Conservation (phyloP, 53 echinoderm and acorn worm species). For the Temnopleurus reevesii region DNA sequence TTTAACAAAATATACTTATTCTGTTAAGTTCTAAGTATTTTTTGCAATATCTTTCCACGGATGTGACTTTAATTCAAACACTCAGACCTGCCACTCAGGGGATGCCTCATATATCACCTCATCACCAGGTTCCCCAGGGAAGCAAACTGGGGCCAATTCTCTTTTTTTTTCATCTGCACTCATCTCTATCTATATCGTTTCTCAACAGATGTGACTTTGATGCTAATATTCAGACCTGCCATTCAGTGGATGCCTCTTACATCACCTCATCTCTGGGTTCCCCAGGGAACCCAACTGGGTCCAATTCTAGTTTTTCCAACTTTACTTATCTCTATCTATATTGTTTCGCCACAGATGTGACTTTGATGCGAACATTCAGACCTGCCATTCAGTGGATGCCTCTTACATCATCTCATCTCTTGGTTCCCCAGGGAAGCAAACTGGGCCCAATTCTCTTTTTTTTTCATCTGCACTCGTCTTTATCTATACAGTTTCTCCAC, state of each 20-base stretch:
- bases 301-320: constrained; percentile 68
- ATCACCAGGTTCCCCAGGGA: constrained; percentile 25
- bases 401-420: constrained; percentile 47
- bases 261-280: constrained; percentile 24
- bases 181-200: no score
- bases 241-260: constrained; percentile 65
- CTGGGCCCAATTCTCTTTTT: constrained; percentile 42
- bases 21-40: no score
- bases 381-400: constrained; percentile 75
- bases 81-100: constrained; percentile 71
- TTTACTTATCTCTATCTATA: constrained; percentile 66
- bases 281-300: constrained; percentile 35
- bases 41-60: no score
- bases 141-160: constrained; percentile 14
- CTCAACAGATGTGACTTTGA: constrained; percentile 92
- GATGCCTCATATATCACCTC: constrained; percentile 56
- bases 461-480: constrained; percentile 77
- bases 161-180: constrained; percentile 65
- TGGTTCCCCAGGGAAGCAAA: constrained; percentile 8
- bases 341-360: constrained; percentile 72
- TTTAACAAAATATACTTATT: no score
- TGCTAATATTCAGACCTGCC: constrained; percentile 74
- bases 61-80: constrained; percentile 94
- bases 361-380: constrained; percentile 82
- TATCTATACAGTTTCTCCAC: constrained; percentile 27